phyloP scores from a whole-genome alignment of 1,140 invertebrate species.

The Colletes gigas region DNA sequence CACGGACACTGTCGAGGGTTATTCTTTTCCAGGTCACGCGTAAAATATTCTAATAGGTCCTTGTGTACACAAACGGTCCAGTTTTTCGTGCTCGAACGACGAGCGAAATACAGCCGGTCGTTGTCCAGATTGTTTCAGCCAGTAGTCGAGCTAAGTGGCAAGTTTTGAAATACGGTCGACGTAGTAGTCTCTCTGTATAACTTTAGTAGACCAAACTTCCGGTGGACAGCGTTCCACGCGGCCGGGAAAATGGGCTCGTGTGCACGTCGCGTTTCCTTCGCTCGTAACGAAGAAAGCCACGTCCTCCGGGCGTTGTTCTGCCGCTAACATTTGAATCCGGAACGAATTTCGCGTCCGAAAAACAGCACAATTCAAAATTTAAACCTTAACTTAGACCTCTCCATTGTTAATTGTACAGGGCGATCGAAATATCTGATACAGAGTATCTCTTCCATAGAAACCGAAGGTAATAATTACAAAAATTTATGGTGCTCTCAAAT shows the following conservation, averaged over 20 bases:
- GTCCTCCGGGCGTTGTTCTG: constrained; percentile 9
- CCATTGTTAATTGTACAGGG: no score
- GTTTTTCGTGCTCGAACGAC: constrained; percentile 25
- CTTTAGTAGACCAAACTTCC: constrained; percentile 42
- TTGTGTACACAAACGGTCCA: constrained; percentile 43
- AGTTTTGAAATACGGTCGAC: constrained; percentile 70
- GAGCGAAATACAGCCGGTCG: constrained; percentile 15
- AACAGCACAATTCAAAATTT: not conserved
- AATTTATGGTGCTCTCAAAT: no score
- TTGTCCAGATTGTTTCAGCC: constrained; percentile 48
- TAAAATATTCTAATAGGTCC: constrained; percentile 54
- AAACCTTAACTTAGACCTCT: no score
- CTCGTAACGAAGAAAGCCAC: constrained; percentile 29
- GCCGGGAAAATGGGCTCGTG: not conserved
- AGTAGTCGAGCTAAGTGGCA: constrained; percentile 64
- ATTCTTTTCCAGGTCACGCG: constrained; percentile 38
- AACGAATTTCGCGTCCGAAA: not conserved
- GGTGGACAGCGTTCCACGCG: constrained; percentile 15
- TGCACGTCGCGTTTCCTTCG: constrained; percentile 30
- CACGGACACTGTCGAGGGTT: not conserved
- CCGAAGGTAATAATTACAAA: no score
- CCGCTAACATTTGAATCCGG: constrained; percentile 36
- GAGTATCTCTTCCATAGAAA: no score
- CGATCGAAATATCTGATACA: no score
- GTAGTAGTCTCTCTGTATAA: constrained; percentile 23